phyloP scores from a whole-genome alignment of 2,113 vertebrate genomes.

The Origma solitaria region DNA sequence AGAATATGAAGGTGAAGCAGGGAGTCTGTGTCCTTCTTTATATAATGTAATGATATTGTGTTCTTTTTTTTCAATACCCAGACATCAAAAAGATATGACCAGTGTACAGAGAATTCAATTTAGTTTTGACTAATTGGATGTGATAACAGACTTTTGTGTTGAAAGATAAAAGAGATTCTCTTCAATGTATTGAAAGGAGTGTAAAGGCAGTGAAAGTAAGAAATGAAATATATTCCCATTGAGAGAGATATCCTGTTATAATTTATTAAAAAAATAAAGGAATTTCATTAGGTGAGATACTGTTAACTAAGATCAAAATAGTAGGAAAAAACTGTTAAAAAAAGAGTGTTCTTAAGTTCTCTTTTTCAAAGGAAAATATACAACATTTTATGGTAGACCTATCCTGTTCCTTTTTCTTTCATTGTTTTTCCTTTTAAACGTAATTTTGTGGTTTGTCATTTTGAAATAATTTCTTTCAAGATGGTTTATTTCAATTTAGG shows the following conservation, averaged over 20 bases:
- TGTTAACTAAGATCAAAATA: neutral
- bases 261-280: neutral
- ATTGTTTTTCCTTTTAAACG: neutral
- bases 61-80: neutral
- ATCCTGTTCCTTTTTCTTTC: neutral
- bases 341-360: neutral
- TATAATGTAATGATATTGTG: neutral
- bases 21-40: neutral
- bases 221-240: neutral
- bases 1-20: neutral
- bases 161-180: neutral
- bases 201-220: neutral
- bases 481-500: neutral
- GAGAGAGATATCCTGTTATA: neutral
- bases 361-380: neutral
- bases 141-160: slow-evolving; percentile 2
- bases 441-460: neutral
- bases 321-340: neutral
- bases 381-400: neutral
- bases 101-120: slow-evolving; percentile 2
- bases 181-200: neutral
- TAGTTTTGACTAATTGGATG: slow-evolving; percentile 2
- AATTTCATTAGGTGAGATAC: neutral
- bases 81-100: neutral
- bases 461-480: neutral